A percentile compares a stretch with the other conserved stretches of the same genome.
phyloP scores from a whole-genome alignment of 1,140 invertebrate species.

The Listronotus oregonensis region DNA sequence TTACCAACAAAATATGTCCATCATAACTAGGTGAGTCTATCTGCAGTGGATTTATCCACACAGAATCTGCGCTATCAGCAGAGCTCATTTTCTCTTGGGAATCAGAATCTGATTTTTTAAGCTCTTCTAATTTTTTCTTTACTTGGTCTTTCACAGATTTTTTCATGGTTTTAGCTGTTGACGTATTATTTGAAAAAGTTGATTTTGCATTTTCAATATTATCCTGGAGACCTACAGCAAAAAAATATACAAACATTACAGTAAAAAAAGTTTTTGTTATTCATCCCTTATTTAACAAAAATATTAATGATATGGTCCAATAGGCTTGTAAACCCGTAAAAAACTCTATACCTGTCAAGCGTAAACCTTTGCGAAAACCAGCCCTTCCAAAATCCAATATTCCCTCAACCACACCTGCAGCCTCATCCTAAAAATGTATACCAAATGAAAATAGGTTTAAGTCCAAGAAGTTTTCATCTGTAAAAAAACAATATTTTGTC shows the following conservation, averaged over 20 bases:
- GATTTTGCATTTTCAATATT: constrained; percentile 52
- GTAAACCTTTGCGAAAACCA: constrained; percentile 62
- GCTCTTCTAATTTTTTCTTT: constrained; percentile 29
- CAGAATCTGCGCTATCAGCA: constrained; percentile 40
- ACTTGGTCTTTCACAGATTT: constrained; percentile 18
- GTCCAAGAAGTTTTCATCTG: too few species aligned
- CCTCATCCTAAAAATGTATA: constrained; percentile 59
- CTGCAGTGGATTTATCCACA: constrained; percentile 48
- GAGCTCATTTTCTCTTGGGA: constrained; percentile 25
- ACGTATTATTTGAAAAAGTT: constrained; percentile 16
- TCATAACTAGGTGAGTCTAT: constrained; percentile 46
- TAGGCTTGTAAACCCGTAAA: too few species aligned
- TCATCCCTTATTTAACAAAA: too few species aligned
- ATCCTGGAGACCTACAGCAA: constrained; percentile 58
- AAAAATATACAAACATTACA: background rate
- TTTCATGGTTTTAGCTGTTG: background rate
- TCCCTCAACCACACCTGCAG: constrained; percentile 64
- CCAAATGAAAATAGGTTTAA: too few species aligned
- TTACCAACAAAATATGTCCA: constrained; percentile 46
- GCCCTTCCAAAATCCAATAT: constrained; percentile 63
- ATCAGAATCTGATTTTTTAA: constrained; percentile 26
- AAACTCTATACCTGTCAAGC: constrained; percentile 53
- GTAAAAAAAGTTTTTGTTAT: background rate
- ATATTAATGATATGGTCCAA: too few species aligned
- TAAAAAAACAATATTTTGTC: too few species aligned